These are phyloP conservation scores for Suillia variegata DNA, from an alignment of 2,888 invertebrate species.

Conservation along the genomic window DNA sequence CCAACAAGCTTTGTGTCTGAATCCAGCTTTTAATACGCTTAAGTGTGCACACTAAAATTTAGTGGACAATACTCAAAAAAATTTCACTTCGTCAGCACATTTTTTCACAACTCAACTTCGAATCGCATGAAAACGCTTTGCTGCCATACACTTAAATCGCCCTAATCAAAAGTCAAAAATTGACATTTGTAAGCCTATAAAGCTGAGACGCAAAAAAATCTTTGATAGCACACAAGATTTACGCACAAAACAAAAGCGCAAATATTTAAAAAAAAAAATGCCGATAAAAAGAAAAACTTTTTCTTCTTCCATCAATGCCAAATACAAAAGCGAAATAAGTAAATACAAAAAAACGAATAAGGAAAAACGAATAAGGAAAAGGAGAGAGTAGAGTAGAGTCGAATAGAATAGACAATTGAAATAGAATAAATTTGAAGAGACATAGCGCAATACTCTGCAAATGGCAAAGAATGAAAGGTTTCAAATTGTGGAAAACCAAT, in stretches of 20 bases:
- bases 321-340: neutral
- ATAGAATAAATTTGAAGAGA: neutral
- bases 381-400: neutral
- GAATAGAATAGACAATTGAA: too few species aligned
- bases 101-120: too few species aligned
- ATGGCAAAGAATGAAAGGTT: neutral
- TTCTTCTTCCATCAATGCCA: too few species aligned
- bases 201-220: too few species aligned
- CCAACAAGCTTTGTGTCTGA: too few species aligned
- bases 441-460: neutral
- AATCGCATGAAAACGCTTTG: too few species aligned
- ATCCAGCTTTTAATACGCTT: too few species aligned
- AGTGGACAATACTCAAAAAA: too few species aligned
- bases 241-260: neutral
- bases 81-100: too few species aligned
- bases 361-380: neutral
- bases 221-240: neutral
- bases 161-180: neutral
- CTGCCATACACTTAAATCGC: too few species aligned
- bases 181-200: slow-evolving; percentile 3
- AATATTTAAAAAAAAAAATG: neutral
- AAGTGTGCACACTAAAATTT: too few species aligned
- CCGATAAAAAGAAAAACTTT: neutral
- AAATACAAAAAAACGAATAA: neutral
- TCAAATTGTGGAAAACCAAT: neutral